Percentiles rank a stretch among this genome's conserved stretches.
Evolutionary conservation across 53 echinoderm and acorn worm genomes (phyloP).

Genomic region (Paracentrotus lividus): DNA sequence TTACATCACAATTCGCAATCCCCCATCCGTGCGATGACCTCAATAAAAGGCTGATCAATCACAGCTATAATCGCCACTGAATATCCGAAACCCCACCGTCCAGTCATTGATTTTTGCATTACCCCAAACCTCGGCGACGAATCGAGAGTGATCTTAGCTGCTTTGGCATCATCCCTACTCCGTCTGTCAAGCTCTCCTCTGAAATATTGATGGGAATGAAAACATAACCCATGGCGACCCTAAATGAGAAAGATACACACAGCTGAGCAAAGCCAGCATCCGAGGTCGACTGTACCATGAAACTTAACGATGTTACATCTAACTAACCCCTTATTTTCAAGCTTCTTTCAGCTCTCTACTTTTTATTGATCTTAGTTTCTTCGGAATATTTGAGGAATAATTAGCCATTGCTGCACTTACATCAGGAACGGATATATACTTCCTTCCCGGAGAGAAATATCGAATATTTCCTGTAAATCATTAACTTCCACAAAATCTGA

Average conservation of each 20-base stretch:
- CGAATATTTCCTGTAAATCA: not conserved
- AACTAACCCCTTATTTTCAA: conserved; percentile 34
- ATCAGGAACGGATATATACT: not conserved
- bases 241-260: conserved; percentile 65
- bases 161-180: conserved; percentile 20
- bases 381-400: not conserved
- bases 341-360: not conserved
- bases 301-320: conserved; percentile 39
- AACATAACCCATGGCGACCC: conserved; percentile 59
- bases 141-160: not conserved
- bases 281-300: conserved; percentile 51
- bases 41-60: conserved; percentile 67
- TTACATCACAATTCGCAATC: not conserved
- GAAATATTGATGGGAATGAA: conserved; percentile 60
- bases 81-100: conserved; percentile 27
- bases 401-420: too few species aligned
- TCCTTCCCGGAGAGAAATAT: not conserved
- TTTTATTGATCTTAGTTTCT: not conserved
- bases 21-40: conserved; percentile 53
- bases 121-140: conserved; percentile 4
- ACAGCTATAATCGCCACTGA: conserved; percentile 28
- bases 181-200: not conserved
- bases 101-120: conserved; percentile 56
- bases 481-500: not conserved
- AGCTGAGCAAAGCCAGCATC: conserved; percentile 38